Evolutionary conservation across 2,888 invertebrate species (phyloP).

Genomic region (Habroteleia sp.): DNA sequence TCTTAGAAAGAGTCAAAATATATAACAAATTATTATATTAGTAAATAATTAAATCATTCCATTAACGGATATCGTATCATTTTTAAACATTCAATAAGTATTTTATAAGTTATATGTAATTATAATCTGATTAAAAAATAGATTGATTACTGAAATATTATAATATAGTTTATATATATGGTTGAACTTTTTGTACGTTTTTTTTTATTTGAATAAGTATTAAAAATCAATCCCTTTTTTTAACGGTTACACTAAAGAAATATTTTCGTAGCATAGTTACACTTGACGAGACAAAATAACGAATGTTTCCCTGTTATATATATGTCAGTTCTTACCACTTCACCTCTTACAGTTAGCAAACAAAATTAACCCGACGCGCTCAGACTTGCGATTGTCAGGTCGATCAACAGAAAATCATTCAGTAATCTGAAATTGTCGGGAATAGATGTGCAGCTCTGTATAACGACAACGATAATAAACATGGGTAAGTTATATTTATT

Average conservation of each 20-base stretch:
- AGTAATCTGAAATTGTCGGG: slow-evolving; percentile 5
- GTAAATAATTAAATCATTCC: too few relatives aligned
- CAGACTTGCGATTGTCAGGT: slow-evolving; percentile 26
- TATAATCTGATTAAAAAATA: not conserved
- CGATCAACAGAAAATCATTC: slow-evolving; percentile 41
- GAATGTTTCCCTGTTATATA: slow-evolving; percentile 49
- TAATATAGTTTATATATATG: not conserved
- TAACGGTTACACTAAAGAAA: not conserved
- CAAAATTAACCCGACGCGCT: slow-evolving; percentile 39
- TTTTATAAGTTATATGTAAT: too few relatives aligned
- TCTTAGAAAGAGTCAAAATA: too few relatives aligned
- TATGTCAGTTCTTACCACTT: slow-evolving; percentile 27
- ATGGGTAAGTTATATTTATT: slow-evolving; percentile 26
- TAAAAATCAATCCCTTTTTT: too few relatives aligned
- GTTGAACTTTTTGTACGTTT: not conserved
- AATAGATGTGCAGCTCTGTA: not conserved
- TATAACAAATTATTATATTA: too few relatives aligned
- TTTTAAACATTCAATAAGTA: too few relatives aligned
- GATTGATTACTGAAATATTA: not conserved
- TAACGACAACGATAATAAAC: not conserved
- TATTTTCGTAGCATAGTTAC: slow-evolving; percentile 2
- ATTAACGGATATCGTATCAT: too few relatives aligned
- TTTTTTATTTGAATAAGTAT: not conserved
- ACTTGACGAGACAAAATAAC: slow-evolving; percentile 42
- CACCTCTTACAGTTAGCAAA: slow-evolving; percentile 36